phyloP scores from a whole-genome alignment of 2,113 vertebrate genomes.

The Nanorana parkeri region DNA sequence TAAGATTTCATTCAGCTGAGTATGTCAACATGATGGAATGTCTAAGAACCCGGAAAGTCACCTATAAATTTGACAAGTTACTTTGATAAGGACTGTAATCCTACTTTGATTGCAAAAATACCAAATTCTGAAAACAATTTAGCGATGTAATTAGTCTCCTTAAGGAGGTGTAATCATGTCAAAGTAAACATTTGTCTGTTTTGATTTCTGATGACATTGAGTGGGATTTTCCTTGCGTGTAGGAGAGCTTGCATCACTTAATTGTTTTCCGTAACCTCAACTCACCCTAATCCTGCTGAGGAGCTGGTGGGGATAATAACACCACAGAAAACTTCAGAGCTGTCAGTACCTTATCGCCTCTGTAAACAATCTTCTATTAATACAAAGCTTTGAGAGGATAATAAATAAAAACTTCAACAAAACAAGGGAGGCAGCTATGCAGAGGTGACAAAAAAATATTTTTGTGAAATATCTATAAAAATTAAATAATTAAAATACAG shows the following conservation, averaged over 20 bases:
- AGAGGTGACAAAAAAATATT: too few relatives aligned
- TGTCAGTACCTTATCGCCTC: too few relatives aligned
- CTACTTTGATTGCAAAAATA: slow-evolving; percentile 15
- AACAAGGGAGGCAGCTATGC: too few relatives aligned
- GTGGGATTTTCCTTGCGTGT: slow-evolving; percentile 28
- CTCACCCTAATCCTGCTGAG: slow-evolving; percentile 13
- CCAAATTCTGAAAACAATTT: slow-evolving; percentile 21
- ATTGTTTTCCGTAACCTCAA: slow-evolving; percentile 36
- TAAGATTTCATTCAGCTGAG: too few relatives aligned
- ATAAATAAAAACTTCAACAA: too few relatives aligned
- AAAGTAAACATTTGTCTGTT: slow-evolving; percentile 48
- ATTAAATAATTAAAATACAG: too few relatives aligned
- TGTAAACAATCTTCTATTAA: too few relatives aligned
- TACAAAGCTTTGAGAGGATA: too few relatives aligned
- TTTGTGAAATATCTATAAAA: too few relatives aligned
- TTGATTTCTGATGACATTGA: slow-evolving; percentile 31
- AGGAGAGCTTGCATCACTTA: slow-evolving; percentile 20
- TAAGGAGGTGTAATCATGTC: slow-evolving; percentile 30
- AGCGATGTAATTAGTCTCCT: slow-evolving; percentile 8
- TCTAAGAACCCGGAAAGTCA: background rate
- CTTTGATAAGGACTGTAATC: background rate
- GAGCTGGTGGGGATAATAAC: background rate
- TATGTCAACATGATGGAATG: background rate
- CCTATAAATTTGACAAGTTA: background rate
- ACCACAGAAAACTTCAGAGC: too few relatives aligned